Conservation (phyloP, 92 coral and sea anemone species). For the Zoanthus sansibaricus region DNA sequence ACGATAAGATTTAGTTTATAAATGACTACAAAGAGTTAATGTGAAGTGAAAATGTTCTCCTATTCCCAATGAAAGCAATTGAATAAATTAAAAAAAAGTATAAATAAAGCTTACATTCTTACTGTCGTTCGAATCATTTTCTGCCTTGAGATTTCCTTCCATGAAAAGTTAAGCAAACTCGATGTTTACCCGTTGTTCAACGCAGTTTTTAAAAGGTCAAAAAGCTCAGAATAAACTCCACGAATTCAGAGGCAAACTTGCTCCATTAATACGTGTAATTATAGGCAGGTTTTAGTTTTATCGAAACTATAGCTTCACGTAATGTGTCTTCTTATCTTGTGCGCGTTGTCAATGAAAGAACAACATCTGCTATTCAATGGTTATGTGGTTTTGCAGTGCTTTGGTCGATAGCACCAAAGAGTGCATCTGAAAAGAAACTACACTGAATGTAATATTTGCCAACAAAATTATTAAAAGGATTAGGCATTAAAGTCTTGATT, state of each 20-base stretch:
- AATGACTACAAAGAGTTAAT: background rate
- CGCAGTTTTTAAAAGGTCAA: background rate
- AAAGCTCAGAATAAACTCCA: background rate
- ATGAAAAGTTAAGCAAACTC: background rate
- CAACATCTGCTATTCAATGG: constrained; percentile 36
- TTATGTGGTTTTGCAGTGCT: background rate
- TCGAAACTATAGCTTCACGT: background rate
- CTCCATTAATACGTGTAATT: constrained; percentile 18
- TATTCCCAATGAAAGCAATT: background rate
- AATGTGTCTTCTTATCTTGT: constrained; percentile 25
- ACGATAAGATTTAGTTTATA: background rate
- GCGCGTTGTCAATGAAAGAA: background rate
- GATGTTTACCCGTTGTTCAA: background rate
- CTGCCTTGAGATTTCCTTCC: constrained; percentile 3
- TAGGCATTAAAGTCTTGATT: background rate
- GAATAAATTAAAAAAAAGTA: background rate
- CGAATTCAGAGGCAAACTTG: background rate
- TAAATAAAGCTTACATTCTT: constrained; percentile 22
- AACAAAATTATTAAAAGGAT: background rate
- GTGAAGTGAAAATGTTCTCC: background rate
- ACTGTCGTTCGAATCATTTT: background rate
- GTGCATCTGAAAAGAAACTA: constrained; percentile 7
- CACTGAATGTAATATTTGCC: background rate
- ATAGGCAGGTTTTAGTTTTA: constrained; percentile 2
- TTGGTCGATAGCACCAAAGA: background rate